Conservation (phyloP, 2,797 vertebrate genomes). For the Pseudochirops cupreus region DNA sequence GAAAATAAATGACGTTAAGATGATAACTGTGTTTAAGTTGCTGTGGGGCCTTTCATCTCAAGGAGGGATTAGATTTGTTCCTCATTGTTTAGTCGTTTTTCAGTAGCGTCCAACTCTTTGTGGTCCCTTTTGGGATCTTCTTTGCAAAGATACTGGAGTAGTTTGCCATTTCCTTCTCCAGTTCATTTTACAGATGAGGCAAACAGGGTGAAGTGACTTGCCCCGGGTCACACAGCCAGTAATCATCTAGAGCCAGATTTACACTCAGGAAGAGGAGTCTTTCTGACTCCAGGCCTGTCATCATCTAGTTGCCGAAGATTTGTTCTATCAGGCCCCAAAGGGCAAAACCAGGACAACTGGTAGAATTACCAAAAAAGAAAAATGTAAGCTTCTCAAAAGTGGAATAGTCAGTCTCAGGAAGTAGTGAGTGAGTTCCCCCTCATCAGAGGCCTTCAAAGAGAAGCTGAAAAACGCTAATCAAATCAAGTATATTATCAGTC, state of each 20-base stretch:
- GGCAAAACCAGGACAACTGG: not conserved
- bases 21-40: not conserved
- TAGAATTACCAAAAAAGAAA: not conserved
- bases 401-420: not conserved
- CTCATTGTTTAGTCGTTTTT: not conserved
- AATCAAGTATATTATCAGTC: not conserved
- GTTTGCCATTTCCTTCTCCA: not conserved
- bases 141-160: not conserved
- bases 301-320: not conserved
- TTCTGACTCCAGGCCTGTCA: not conserved
- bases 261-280: no score
- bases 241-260: no score
- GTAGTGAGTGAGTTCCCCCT: not conserved
- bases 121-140: not conserved
- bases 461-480: not conserved
- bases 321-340: not conserved
- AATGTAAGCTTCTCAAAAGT: no score
- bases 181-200: not conserved
- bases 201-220: not conserved
- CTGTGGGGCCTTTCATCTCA: not conserved
- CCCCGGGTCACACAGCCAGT: not conserved
- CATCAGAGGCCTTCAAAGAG: not conserved
- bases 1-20: not conserved
- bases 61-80: not conserved
- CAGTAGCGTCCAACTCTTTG: not conserved